A percentile compares a stretch with the other conserved stretches of the same genome.
These are phyloP conservation scores for Acipenser transmontanus DNA, from an alignment of 2,797 vertebrate species.

Conservation along the genomic window DNA sequence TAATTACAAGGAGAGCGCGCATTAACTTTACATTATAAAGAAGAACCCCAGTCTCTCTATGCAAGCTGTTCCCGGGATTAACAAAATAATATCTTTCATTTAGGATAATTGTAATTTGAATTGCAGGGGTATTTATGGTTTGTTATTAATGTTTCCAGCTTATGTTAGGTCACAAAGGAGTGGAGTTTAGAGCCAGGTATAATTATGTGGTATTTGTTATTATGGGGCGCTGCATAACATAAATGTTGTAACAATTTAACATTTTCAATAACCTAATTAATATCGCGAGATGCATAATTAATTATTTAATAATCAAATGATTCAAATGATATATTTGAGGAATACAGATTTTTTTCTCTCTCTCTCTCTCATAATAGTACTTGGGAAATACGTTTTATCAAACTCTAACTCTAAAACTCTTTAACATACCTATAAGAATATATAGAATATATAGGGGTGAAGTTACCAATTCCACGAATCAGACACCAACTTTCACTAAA, in stretches of 20 bases:
- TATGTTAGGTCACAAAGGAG: conserved; percentile 16
- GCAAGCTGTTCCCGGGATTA: conserved; percentile 68
- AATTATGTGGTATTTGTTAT: conserved; percentile 25
- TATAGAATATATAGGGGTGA: no score
- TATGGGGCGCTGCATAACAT: background rate
- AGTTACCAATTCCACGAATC: no score
- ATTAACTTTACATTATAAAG: conserved; percentile 68
- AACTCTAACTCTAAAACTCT: no score
- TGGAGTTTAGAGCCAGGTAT: conserved; percentile 18
- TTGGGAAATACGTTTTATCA: no score
- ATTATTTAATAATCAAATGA: no score
- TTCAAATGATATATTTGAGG: no score
- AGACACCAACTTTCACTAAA: no score
- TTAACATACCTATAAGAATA: no score
- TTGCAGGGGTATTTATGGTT: conserved; percentile 31
- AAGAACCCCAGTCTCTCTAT: conserved; percentile 62
- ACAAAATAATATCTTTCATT: conserved; percentile 69
- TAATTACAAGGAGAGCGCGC: conserved; percentile 62
- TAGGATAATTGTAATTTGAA: conserved; percentile 56
- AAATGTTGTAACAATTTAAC: background rate
- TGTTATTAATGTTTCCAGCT: conserved; percentile 31
- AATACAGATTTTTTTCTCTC: no score
- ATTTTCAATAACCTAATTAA: background rate
- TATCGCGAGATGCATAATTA: background rate
- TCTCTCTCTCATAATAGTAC: no score